Conservation (phyloP, 2,888 invertebrate genomes). For the Synanthedon andrenaeformis region DNA sequence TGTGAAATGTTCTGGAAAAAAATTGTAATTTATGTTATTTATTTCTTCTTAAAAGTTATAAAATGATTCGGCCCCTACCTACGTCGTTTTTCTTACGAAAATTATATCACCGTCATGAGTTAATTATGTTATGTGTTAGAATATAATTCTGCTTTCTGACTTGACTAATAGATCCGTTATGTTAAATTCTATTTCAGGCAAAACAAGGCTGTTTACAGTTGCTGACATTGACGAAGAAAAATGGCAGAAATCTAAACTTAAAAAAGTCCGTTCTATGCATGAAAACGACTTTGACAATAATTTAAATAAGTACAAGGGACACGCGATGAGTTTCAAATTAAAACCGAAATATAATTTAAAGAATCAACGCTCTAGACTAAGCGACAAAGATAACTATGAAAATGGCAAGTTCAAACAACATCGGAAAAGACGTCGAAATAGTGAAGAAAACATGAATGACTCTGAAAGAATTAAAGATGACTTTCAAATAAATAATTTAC, state of each 20-base stretch:
- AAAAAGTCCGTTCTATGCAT: slow-evolving; percentile 10
- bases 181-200: slow-evolving; percentile 16
- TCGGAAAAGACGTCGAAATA: slow-evolving; percentile 12
- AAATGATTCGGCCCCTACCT: too few relatives aligned
- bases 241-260: slow-evolving; percentile 26
- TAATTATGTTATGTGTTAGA: too few relatives aligned
- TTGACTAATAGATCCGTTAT: too few relatives aligned
- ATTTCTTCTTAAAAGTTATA: too few relatives aligned
- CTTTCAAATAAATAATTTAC: background rate
- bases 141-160: too few relatives aligned
- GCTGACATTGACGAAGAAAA: slow-evolving; percentile 18
- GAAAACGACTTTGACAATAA: slow-evolving; percentile 7
- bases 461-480: slow-evolving; percentile 3
- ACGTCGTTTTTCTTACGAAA: too few relatives aligned
- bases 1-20: background rate
- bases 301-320: slow-evolving; percentile 12
- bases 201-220: slow-evolving; percentile 16
- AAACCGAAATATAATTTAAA: slow-evolving; percentile 13
- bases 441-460: slow-evolving; percentile 18
- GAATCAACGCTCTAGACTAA: slow-evolving; percentile 20
- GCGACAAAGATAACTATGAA: slow-evolving; percentile 12
- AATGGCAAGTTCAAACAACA: slow-evolving; percentile 12
- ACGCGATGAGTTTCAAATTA: slow-evolving; percentile 16
- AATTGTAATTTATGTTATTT: too few relatives aligned
- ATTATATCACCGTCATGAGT: too few relatives aligned